These are phyloP conservation scores for human (Homo sapiens) DNA, from an alignment of 2,113 vertebrate species.

Conservation along the genomic window GRCh38 chr2:134276001-134276500, in stretches of 20 bases:
- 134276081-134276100: neutral
- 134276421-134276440: conserved; percentile 51
- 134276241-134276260: conserved; percentile 6
- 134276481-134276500: conserved; percentile 42
- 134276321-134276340: conserved; percentile 34
- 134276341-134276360: conserved; percentile 61
- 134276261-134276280: conserved; percentile 31
- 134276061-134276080: neutral
- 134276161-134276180: neutral
- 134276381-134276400: conserved; percentile 37
- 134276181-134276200: neutral
- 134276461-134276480: conserved; percentile 58
- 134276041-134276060: neutral
- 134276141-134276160: neutral
- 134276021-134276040: neutral
- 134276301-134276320: conserved; percentile 26
- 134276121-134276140: neutral
- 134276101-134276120: neutral
- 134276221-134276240: neutral
- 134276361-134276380: conserved; percentile 56
- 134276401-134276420: conserved; percentile 55
- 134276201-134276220: neutral
- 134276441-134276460: conserved; percentile 57
- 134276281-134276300: conserved; percentile 39
- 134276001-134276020: neutral